phyloP scores from a whole-genome alignment of 2,113 vertebrate genomes.

The Erythrocercus mccallii region DNA sequence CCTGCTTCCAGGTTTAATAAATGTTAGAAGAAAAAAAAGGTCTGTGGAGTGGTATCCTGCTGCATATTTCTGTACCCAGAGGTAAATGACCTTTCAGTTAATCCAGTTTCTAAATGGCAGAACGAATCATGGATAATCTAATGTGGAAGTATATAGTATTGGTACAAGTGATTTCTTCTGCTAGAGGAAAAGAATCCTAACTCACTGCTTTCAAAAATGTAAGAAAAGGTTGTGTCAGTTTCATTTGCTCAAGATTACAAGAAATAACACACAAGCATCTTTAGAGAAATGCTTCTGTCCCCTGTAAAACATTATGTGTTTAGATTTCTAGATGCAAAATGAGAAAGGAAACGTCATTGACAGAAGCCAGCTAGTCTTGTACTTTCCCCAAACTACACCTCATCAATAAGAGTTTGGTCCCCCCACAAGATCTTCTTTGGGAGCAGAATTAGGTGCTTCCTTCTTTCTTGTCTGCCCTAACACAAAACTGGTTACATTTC shows the following conservation, averaged over 20 bases:
- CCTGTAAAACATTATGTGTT: not conserved
- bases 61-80: not conserved
- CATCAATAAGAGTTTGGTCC: fast-evolving
- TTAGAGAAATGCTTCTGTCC: not conserved
- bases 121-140: not conserved
- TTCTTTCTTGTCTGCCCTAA: not conserved
- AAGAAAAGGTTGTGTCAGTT: not conserved
- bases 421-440: not conserved
- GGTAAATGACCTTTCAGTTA: not conserved
- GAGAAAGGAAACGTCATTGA: not conserved
- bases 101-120: not conserved
- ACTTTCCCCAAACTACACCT: not conserved
- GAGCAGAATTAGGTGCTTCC: not conserved
- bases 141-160: not conserved
- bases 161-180: not conserved
- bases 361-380: not conserved
- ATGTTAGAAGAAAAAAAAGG: not conserved
- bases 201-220: not conserved
- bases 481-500: not conserved
- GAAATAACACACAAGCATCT: not conserved
- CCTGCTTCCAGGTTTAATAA: not conserved
- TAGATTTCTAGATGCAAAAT: not conserved
- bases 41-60: not conserved
- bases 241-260: not conserved
- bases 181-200: not conserved